phyloP scores from a whole-genome alignment of 2,113 vertebrate species.

The Apodemus speciosus region DNA sequence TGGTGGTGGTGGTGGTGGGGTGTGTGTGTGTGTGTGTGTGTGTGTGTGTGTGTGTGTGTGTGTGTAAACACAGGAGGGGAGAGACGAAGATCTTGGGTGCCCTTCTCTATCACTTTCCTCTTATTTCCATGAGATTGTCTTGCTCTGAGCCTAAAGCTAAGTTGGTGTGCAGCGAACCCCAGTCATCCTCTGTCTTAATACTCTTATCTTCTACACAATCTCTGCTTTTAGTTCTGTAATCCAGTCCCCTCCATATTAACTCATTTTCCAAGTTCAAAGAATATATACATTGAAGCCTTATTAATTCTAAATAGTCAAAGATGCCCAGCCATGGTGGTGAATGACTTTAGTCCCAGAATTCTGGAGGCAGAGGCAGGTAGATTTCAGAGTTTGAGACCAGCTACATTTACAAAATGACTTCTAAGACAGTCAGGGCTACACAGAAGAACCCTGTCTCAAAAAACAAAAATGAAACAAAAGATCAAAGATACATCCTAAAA shows the following conservation, averaged over 20 bases:
- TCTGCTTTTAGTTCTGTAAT: constrained; percentile 35
- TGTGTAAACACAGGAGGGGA: too few species aligned
- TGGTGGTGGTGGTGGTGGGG: too few species aligned
- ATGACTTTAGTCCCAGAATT: not conserved
- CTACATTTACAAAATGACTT: not conserved
- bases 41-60: not conserved
- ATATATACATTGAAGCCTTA: constrained; percentile 20
- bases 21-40: not conserved
- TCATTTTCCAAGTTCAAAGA: constrained; percentile 42
- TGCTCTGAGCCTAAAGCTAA: too few species aligned
- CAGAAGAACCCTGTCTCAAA: not conserved
- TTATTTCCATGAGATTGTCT: not conserved
- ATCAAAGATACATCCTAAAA: constrained; percentile 22
- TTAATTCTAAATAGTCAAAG: constrained; percentile 44
- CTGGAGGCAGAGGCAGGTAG: not conserved
- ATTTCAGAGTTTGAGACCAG: not conserved
- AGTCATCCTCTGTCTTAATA: not conserved
- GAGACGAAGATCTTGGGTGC: not conserved
- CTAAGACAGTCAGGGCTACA: not conserved
- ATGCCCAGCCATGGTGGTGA: not conserved
- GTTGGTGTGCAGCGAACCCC: not conserved
- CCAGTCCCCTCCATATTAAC: not conserved
- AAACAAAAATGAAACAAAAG: not conserved
- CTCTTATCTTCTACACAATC: not conserved
- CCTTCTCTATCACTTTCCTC: not conserved